These are phyloP conservation scores for Diachasma alloeum DNA, from an alignment of 1,140 invertebrate genomes.

Conservation along the genomic window DNA sequence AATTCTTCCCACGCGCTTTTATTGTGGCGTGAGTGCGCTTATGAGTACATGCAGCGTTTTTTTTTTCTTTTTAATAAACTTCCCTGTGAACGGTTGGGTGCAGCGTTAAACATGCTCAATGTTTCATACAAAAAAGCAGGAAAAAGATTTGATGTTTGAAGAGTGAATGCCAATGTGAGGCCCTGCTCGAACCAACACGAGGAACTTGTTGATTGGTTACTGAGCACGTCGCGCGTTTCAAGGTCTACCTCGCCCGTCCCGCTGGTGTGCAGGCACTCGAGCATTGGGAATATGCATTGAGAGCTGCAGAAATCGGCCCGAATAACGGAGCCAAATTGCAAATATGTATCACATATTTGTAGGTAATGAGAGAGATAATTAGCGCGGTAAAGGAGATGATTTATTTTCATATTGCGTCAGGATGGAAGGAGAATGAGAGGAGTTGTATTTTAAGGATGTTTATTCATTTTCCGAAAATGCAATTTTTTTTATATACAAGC, in stretches of 20 bases:
- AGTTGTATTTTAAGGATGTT: no score
- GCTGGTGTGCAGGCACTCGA: background rate
- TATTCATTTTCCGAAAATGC: no score
- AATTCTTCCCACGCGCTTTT: background rate
- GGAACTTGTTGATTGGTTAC: slow-evolving; percentile 30
- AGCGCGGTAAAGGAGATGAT: no score
- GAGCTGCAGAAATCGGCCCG: background rate
- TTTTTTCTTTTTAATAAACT: background rate
- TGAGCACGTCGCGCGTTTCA: slow-evolving; percentile 10
- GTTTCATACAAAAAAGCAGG: background rate
- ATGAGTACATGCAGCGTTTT: background rate
- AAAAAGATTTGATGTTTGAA: background rate
- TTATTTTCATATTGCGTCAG: no score
- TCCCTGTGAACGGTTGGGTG: background rate
- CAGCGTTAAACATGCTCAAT: background rate
- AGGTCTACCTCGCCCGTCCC: slow-evolving; percentile 5
- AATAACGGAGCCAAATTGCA: background rate
- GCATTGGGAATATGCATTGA: background rate
- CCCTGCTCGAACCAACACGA: background rate
- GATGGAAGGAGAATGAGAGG: no score
- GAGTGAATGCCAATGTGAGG: background rate
- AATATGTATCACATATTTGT: background rate
- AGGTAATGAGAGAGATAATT: background rate
- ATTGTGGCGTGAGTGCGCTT: background rate
- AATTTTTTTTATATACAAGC: no score